phyloP scores from a whole-genome alignment of 2,797 vertebrate species.

The Microtus californicus region DNA sequence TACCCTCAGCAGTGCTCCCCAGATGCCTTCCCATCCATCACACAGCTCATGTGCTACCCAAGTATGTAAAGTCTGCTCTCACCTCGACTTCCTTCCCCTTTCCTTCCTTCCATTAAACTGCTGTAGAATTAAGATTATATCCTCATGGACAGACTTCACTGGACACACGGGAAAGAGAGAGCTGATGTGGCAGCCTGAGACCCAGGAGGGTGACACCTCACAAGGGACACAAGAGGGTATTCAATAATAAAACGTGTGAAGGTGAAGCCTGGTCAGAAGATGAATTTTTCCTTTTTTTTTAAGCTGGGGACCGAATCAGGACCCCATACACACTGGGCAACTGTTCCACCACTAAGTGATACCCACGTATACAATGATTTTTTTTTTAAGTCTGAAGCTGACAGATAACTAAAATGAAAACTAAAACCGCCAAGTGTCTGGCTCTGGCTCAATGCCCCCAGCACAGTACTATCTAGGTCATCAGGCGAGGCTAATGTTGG shows the following conservation, averaged over 20 bases:
- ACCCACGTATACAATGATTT: neutral
- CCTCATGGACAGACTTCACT: neutral
- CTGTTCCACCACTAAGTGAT: neutral
- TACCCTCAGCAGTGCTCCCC: neutral
- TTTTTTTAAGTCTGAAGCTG: neutral
- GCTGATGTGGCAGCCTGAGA: neutral
- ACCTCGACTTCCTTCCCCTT: neutral
- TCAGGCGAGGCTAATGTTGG: neutral
- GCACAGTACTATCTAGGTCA: neutral
- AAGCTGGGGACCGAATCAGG: neutral
- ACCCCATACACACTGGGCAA: neutral
- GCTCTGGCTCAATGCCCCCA: neutral
- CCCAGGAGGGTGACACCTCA: neutral
- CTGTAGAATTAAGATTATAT: neutral
- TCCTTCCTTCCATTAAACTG: neutral
- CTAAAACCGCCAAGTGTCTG: neutral
- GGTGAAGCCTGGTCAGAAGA: neutral
- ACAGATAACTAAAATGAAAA: neutral
- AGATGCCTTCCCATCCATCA: neutral
- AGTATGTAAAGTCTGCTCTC: neutral
- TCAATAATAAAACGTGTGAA: neutral
- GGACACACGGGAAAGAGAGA: neutral
- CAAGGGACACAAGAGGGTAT: rapidly evolving
- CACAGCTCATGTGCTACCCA: neutral
- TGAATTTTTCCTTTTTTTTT: neutral